Evolutionary conservation across 2,113 vertebrate genomes (phyloP).

Genomic region (Cynoglossus semilaevis): DNA sequence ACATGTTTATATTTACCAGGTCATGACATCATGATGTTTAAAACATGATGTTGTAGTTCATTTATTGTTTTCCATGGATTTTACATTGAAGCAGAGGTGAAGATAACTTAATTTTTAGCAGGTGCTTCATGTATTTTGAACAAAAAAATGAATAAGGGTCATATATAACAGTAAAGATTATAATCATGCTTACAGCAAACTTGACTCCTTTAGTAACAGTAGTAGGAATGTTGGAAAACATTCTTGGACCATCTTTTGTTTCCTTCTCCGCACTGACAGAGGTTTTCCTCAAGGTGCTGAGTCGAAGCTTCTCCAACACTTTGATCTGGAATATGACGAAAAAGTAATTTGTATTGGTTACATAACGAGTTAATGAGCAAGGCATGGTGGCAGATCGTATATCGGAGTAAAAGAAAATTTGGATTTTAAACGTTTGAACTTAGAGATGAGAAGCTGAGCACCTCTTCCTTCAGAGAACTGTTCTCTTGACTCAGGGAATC

Average conservation of each 20-base stretch:
- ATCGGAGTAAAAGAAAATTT: no score
- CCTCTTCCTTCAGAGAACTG: constrained; percentile 81
- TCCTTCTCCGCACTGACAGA: constrained; percentile 54
- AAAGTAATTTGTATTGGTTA: background rate
- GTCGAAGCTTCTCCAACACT: constrained; percentile 85
- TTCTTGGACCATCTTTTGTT: constrained; percentile 37
- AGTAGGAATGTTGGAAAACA: constrained; percentile 46
- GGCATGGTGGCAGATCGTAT: no score
- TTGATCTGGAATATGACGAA: constrained; percentile 60
- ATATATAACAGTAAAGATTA: background rate
- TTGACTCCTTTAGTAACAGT: constrained; percentile 57
- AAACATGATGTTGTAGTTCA: no score
- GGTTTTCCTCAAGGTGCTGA: constrained; percentile 85
- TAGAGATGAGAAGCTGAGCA: background rate
- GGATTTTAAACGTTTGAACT: no score
- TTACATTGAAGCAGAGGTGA: no score
- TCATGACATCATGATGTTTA: no score
- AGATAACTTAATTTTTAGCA: no score
- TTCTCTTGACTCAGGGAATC: constrained; percentile 85
- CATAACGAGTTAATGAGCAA: no score
- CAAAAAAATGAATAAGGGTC: no score
- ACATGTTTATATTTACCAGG: no score
- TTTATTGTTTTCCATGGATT: no score
- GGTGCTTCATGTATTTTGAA: no score
- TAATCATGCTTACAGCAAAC: constrained; percentile 62